phyloP scores from a whole-genome alignment of 2,888 invertebrate genomes.

The Pseudolycoriella hygida region DNA sequence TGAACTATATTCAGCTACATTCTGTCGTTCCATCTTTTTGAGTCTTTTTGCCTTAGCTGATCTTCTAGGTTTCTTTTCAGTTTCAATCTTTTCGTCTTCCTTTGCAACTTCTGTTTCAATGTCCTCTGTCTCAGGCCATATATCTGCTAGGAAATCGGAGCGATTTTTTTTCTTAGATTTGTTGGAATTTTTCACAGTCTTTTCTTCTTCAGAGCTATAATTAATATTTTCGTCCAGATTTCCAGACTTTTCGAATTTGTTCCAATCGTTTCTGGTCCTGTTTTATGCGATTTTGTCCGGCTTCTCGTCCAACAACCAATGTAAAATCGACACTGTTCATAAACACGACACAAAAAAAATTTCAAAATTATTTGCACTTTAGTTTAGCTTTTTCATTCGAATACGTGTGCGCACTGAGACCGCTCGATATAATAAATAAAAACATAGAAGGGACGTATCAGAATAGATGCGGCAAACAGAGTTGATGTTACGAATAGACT shows the following conservation, averaged over 20 bases:
- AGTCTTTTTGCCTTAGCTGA: conserved; percentile 9
- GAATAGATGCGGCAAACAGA: too few relatives aligned
- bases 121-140: neutral
- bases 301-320: conserved; percentile 64
- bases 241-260: conserved; percentile 50
- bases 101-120: conserved; percentile 1
- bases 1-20: neutral
- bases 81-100: conserved; percentile 2
- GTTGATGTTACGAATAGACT: too few relatives aligned
- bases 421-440: too few relatives aligned
- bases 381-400: too few relatives aligned
- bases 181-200: conserved; percentile 7
- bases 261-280: conserved; percentile 44
- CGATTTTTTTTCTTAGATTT: conserved; percentile 5
- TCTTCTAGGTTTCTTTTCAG: conserved; percentile 8
- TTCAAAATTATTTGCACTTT: too few relatives aligned
- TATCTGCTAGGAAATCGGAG: neutral
- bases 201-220: neutral
- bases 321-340: too few relatives aligned
- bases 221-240: conserved; percentile 6
- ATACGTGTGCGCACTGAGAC: too few relatives aligned
- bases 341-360: too few relatives aligned
- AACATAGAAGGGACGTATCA: too few relatives aligned
- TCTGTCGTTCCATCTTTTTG: conserved; percentile 9
- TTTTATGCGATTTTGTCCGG: conserved; percentile 55